Evolutionary conservation across 2,888 invertebrate species (phyloP), one percentile per base, ranked within the genome.

Genomic region (Stenoptilia bipunctidactyla): DNA sequence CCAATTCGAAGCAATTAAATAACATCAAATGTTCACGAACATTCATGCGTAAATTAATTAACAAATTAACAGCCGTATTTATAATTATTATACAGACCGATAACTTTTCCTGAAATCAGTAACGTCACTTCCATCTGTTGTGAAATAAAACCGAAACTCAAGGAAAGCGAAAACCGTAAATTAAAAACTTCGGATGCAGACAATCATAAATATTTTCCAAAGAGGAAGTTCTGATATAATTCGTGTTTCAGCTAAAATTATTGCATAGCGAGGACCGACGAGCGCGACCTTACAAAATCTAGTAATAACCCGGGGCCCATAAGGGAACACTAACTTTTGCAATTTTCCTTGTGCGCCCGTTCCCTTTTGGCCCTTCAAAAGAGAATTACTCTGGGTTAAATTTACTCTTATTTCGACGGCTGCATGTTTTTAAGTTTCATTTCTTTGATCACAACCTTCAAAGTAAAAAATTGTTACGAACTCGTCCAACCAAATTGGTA

Each of bases 351-450:
- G 59, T 63, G 62, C 60, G 53, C 44, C 53, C 55, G 55, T 56
- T 66, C 66, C 75, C 58, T 72, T 53, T 48, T 66, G 61, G 65
- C 69, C 71, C 65, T 66, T 77, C 77, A 79, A 82, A 80, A 75
- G 73, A 60, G 73, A 77, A 80, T 80, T 77, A 77, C 72, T 66
- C 70, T 68, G 74, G 76, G 74, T 76, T 75, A 76, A 82, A 80
- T 80, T 79, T 73, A 69, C 74, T 75, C 73, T 70, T 70, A 67
- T 72, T 79, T 71, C 69, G 70, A 59, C 64, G 56, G 55, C 20
- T 59, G 66, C 66, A 66, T 68, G 75, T 69, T 79, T 80, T 80
- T 79, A 76, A 79, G 75, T 76, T 79, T 69, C 62, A 72, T 76
- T 80, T 79, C 77, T 82, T 80, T 82, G 82, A 82, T 80, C 76